These are phyloP conservation scores for Timema cristinae DNA, from an alignment of 2,888 invertebrate species.

Conservation along the genomic window DNA sequence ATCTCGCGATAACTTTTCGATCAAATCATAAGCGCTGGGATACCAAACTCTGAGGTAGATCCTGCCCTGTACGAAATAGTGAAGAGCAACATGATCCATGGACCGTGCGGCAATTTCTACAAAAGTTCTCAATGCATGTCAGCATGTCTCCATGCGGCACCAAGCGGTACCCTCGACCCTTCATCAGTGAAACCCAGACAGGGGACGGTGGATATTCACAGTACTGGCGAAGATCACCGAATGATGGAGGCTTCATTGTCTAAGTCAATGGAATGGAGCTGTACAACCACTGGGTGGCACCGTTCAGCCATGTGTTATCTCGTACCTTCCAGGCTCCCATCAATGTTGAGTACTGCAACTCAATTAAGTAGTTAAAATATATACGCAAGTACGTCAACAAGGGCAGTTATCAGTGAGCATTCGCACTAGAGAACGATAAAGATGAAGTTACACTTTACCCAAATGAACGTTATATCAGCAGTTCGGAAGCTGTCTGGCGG, in stretches of 20 bases:
- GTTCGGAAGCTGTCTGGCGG: conserved; percentile 31
- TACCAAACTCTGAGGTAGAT: no score
- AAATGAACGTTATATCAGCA: conserved; percentile 32
- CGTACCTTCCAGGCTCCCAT: conserved; percentile 30
- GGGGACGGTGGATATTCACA: conserved; percentile 42
- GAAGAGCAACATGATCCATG: no score
- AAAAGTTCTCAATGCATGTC: no score
- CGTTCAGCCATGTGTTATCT: conserved; percentile 27
- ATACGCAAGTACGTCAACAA: conserved; percentile 35
- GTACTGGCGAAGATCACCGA: conserved; percentile 36
- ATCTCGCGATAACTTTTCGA: no score
- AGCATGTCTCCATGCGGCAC: no score
- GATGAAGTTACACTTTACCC: conserved; percentile 33
- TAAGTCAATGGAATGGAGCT: conserved; percentile 8
- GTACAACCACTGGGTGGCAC: conserved; percentile 33
- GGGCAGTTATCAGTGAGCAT: conserved; percentile 28
- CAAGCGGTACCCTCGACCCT: conserved; percentile 40
- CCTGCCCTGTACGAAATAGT: no score
- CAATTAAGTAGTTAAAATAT: background rate
- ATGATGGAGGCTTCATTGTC: background rate
- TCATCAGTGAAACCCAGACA: conserved; percentile 33
- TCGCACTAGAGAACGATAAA: conserved; percentile 22
- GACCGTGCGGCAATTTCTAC: no score
- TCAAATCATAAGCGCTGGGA: no score
- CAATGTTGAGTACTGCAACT: conserved; percentile 30